Percentiles rank a stretch among this genome's conserved stretches.
These are phyloP conservation scores for Lasioglossum albipes DNA, from an alignment of 1,140 invertebrate species.

Conservation along the genomic window DNA sequence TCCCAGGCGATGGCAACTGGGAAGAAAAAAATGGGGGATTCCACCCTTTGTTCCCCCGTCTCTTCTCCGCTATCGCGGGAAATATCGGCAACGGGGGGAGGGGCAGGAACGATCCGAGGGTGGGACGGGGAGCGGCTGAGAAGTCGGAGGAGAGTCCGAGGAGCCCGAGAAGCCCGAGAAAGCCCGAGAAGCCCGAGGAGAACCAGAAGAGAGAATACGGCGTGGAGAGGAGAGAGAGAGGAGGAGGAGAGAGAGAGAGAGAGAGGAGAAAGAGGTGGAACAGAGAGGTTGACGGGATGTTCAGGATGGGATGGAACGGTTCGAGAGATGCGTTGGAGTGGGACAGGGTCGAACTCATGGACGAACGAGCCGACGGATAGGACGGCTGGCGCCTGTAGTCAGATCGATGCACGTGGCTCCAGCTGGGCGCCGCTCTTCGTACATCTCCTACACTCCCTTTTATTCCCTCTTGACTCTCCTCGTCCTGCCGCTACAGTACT, in stretches of 20 bases:
- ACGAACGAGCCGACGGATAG: conserved; percentile 80
- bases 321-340: conserved; percentile 66
- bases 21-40: not conserved
- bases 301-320: conserved; percentile 62
- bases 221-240: too few relatives aligned
- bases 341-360: conserved; percentile 80
- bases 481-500: conserved; percentile 63
- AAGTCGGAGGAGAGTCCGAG: too few relatives aligned
- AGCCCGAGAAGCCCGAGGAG: too few relatives aligned
- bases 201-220: too few relatives aligned
- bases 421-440: conserved; percentile 80
- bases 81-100: not conserved
- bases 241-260: too few relatives aligned
- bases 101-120: too few relatives aligned
- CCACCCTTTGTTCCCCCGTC: conserved; percentile 5
- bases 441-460: conserved; percentile 76
- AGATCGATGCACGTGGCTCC: conserved; percentile 81
- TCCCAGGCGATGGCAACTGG: conserved; percentile 44
- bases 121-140: too few relatives aligned
- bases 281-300: conserved; percentile 52
- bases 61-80: conserved; percentile 2
- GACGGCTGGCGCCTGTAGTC: conserved; percentile 79
- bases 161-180: too few relatives aligned
- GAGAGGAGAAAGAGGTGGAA: not conserved
- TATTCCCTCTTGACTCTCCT: conserved; percentile 74